These are phyloP conservation scores for Tethea ocularis DNA, from an alignment of 2,888 invertebrate genomes.

Conservation along the genomic window DNA sequence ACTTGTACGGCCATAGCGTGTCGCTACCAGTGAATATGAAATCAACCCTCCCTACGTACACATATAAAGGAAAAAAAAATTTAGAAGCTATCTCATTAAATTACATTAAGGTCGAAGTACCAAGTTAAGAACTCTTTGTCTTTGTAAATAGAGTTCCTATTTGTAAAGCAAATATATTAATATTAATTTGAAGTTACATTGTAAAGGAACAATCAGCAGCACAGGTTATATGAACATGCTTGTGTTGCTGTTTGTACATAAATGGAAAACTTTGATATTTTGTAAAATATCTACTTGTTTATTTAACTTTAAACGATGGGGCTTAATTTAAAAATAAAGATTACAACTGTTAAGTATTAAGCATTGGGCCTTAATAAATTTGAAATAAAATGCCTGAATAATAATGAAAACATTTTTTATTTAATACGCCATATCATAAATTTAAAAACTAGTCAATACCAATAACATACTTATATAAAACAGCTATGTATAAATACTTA, in stretches of 20 bases:
- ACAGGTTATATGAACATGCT: not conserved
- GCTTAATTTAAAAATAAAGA: not conserved
- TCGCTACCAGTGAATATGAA: too few relatives aligned
- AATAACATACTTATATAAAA: conserved; percentile 6
- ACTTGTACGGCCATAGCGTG: too few relatives aligned
- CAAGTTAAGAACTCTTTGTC: not conserved
- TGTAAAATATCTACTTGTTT: not conserved
- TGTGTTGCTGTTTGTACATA: not conserved
- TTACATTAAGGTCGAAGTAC: not conserved
- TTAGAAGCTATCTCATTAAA: not conserved
- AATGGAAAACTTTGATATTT: not conserved
- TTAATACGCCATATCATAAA: conserved; percentile 7
- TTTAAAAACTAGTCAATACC: conserved; percentile 8
- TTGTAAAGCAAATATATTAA: conserved; percentile 4
- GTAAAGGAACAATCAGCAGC: not conserved
- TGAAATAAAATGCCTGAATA: conserved; percentile 6
- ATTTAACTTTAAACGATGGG: not conserved
- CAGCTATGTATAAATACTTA: conserved; percentile 4
- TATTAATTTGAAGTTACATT: not conserved
- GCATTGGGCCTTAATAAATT: conserved; percentile 12
- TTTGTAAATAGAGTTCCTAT: not conserved
- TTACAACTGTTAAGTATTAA: not conserved
- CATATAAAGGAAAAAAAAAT: too few relatives aligned
- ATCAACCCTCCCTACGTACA: too few relatives aligned
- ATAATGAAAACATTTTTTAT: conserved; percentile 3